A percentile compares a stretch with the other conserved stretches of the same genome.
phyloP scores from a whole-genome alignment of 2,888 invertebrate genomes.

The Oscheius sp. region DNA sequence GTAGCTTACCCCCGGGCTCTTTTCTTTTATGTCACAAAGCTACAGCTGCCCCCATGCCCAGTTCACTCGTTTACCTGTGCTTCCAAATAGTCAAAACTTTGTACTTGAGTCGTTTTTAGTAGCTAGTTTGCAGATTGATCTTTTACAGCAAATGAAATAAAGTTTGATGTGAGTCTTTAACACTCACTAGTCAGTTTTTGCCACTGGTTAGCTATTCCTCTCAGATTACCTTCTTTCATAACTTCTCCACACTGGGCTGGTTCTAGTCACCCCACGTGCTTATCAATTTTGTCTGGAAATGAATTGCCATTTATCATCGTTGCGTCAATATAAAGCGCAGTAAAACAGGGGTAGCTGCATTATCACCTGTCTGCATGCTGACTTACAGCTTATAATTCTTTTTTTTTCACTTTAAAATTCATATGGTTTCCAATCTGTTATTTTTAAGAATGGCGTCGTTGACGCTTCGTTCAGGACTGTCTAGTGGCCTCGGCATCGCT shows the following conservation, averaged over 20 bases:
- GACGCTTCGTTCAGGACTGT: conserved; percentile 24
- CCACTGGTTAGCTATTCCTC: too few species aligned
- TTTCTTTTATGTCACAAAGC: background rate
- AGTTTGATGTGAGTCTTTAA: too few species aligned
- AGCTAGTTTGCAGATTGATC: background rate
- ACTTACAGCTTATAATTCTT: too few species aligned
- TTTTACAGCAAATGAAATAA: background rate
- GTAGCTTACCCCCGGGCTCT: conserved; percentile 2
- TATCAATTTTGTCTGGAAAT: background rate
- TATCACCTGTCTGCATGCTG: too few species aligned
- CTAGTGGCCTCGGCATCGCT: conserved; percentile 21
- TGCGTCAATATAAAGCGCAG: background rate
- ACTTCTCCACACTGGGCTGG: too few species aligned
- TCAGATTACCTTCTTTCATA: too few species aligned
- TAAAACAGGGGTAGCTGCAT: background rate
- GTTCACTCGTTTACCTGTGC: background rate
- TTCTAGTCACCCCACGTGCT: background rate
- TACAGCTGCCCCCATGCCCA: background rate
- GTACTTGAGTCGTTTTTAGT: background rate
- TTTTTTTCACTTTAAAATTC: background rate
- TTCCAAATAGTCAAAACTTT: background rate
- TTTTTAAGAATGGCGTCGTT: conserved; percentile 27
- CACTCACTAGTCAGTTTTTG: too few species aligned
- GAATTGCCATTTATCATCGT: background rate
- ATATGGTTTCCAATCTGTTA: too few species aligned